Base-by-base conservation (phyloP, 2,888 invertebrate species). In the Electrophaes corylata region DNA sequence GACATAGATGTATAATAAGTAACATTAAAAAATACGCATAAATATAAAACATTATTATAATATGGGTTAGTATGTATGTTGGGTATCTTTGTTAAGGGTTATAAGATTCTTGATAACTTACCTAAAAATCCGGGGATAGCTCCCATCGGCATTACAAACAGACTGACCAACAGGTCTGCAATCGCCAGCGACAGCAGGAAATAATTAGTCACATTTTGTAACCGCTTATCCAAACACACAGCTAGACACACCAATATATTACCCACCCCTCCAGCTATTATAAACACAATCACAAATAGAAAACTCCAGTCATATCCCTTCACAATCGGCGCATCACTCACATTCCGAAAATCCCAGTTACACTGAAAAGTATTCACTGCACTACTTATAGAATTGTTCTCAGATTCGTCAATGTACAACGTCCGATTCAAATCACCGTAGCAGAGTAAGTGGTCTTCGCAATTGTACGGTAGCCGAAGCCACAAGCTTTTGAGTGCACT, bases 171-270 rank as follows among this genome's bases (percentile, higher is more conserved):
- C 57, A 98, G 92, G 91, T 99, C 98, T 50, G 98, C 98, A 52
- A 98, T 96, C 41, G 98, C 98, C 81, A 99, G 88, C 18, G 98
- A 98, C 73, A 98, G 93, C 63, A 98, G 93, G 85, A 98, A 98
- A 89, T 98, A 98, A 91, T 98, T 99, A 65, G 98, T 98, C 66
- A 98, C 97, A 86, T 98, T 98, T 88, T 98, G 98, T 62, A 98
- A 91, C 72, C 96, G 93, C 62, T 96, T 94, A 91, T 99, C 98
- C 77, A 97, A 92, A 62, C 96, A 95, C 70, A 99, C 97, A 0
- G 98, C 98, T 75, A 98, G 92, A 84, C 98, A 98, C 71, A 99
- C 98, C 60, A 99, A 91, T 67, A 97, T 95, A 86, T 98, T 98
- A 16, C 98, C 98, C 56, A 98, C 86, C 20, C 97, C 96, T 20